Conservation (phyloP, 2,113 vertebrate genomes). For the Perognathus longimembris region DNA sequence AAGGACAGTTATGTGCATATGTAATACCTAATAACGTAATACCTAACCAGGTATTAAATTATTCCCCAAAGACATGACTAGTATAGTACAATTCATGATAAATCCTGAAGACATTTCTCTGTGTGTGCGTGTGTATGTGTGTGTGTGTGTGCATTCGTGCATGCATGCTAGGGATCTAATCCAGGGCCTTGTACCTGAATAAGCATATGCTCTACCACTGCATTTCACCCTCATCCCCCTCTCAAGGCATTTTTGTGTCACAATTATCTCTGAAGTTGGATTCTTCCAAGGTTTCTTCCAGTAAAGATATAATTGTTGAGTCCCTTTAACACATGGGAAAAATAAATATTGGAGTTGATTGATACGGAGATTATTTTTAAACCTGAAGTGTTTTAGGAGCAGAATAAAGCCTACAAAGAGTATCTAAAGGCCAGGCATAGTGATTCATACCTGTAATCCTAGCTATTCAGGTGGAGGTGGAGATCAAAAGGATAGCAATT, state of each 20-base stretch:
- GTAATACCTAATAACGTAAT: too few relatives aligned
- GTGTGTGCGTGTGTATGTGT: background rate
- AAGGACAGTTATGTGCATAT: background rate
- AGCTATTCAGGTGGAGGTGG: too few relatives aligned
- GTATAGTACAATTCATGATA: background rate
- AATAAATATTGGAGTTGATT: background rate
- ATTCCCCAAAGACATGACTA: background rate
- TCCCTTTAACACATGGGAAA: background rate
- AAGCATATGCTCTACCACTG: background rate
- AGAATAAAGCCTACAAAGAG: background rate
- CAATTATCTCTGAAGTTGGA: background rate
- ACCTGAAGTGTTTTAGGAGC: background rate
- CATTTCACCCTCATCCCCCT: background rate
- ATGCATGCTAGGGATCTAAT: background rate
- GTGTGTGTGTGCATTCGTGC: background rate
- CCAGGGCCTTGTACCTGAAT: too few relatives aligned
- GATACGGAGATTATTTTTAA: background rate
- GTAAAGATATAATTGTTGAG: background rate
- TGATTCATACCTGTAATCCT: too few relatives aligned
- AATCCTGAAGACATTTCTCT: background rate
- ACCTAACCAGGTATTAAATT: background rate
- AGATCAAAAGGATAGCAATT: too few relatives aligned
- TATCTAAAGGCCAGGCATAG: background rate
- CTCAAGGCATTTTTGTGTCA: constrained; percentile 16
- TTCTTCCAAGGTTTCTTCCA: background rate